These are phyloP conservation scores for Oryzias melastigma DNA, from an alignment of 2,113 vertebrate species.

Conservation along the genomic window DNA sequence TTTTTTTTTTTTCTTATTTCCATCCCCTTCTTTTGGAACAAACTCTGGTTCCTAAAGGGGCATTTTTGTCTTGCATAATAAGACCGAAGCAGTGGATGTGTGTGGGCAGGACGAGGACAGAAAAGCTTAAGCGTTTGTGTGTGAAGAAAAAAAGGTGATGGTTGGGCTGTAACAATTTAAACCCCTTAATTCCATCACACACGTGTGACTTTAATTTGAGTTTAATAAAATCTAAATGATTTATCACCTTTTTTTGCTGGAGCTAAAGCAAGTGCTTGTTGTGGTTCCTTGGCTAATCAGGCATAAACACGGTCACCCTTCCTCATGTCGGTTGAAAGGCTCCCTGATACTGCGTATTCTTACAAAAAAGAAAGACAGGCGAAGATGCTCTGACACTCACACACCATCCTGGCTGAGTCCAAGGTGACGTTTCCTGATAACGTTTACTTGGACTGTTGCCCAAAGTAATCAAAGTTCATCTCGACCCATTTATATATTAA, in stretches of 20 bases:
- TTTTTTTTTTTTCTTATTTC: slow-evolving; percentile 27
- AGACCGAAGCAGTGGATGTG: slow-evolving; percentile 8
- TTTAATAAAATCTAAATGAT: slow-evolving; percentile 77
- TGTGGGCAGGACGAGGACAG: slow-evolving; percentile 23
- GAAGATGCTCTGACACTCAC: slow-evolving; percentile 70
- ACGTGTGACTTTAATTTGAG: slow-evolving; percentile 63
- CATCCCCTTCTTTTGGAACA: slow-evolving; percentile 65
- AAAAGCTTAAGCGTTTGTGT: slow-evolving; percentile 2
- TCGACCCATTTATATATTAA: slow-evolving; percentile 81
- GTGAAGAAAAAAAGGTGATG: slow-evolving; percentile 9
- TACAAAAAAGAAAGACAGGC: slow-evolving; percentile 68
- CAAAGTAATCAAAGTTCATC: slow-evolving; percentile 83
- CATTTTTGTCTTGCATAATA: slow-evolving; percentile 55
- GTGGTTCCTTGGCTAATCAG: slow-evolving; percentile 70
- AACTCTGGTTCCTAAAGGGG: slow-evolving; percentile 80
- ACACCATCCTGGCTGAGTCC: slow-evolving; percentile 74
- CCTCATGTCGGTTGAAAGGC: slow-evolving; percentile 37
- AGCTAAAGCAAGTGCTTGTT: slow-evolving; percentile 58
- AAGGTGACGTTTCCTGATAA: slow-evolving; percentile 82
- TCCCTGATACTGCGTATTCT: slow-evolving; percentile 27
- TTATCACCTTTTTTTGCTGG: slow-evolving; percentile 62
- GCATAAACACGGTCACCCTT: slow-evolving; percentile 61
- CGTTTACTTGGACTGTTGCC: slow-evolving; percentile 77
- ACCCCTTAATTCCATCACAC: slow-evolving; percentile 65
- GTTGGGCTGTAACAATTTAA: slow-evolving; percentile 58